These are phyloP conservation scores for Chloroceryle amazona DNA, from an alignment of 2,797 vertebrate species.

Conservation along the genomic window DNA sequence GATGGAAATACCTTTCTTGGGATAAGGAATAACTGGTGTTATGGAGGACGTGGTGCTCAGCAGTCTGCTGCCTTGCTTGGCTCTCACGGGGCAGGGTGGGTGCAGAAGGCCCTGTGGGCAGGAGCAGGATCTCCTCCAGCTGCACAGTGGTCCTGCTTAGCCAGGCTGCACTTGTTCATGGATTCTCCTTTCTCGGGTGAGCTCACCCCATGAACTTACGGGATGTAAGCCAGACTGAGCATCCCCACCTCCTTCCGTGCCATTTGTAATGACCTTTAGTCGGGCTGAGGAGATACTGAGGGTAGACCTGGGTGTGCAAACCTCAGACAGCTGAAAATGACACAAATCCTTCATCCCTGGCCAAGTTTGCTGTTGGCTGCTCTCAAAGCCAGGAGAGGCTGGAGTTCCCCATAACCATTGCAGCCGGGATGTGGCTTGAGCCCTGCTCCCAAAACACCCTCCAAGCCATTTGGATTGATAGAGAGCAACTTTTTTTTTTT, in stretches of 20 bases:
- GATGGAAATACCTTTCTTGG: constrained; percentile 27
- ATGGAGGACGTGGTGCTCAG: neutral
- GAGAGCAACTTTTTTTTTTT: neutral
- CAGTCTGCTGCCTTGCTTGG: neutral
- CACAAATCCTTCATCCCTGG: neutral
- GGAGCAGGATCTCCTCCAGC: neutral
- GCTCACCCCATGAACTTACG: accelerated
- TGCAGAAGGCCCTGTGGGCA: neutral
- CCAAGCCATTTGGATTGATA: neutral
- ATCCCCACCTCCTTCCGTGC: accelerated
- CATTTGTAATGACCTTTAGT: accelerated
- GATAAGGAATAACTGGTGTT: neutral
- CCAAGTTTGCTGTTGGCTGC: neutral
- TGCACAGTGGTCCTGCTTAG: accelerated
- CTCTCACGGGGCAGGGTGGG: neutral
- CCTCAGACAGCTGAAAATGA: neutral
- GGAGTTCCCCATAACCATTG: neutral
- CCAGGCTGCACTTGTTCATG: neutral
- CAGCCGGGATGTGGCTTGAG: neutral
- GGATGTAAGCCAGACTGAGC: neutral
- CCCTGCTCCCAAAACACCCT: accelerated
- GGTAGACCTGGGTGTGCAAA: neutral
- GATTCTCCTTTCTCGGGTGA: neutral
- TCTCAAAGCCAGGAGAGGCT: neutral
- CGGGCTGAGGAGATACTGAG: neutral